A percentile compares a stretch with the other conserved stretches of the same genome.
These are phyloP conservation scores for Hydrolagus affinis DNA, from an alignment of 2,113 vertebrate genomes.

Conservation along the genomic window DNA sequence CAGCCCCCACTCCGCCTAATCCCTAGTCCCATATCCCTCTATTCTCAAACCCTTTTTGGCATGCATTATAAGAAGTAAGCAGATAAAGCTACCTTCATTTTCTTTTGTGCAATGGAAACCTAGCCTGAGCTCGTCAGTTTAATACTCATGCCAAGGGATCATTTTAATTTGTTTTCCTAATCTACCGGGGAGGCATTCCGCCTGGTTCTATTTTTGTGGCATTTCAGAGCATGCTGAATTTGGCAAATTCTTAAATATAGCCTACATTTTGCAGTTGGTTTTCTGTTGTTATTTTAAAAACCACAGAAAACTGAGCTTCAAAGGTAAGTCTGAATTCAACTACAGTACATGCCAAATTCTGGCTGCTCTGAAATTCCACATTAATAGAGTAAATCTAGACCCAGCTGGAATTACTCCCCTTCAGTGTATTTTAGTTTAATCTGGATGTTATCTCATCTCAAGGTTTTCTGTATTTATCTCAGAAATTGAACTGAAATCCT, in stretches of 20 bases:
- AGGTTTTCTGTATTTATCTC: slow-evolving; percentile 44
- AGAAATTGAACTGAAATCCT: slow-evolving; percentile 44
- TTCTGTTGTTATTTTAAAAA: too few relatives aligned
- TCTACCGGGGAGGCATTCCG: slow-evolving; percentile 35
- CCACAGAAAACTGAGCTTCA: too few relatives aligned
- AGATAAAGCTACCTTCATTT: not conserved
- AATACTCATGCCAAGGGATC: slow-evolving; percentile 42
- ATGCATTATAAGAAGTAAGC: not conserved
- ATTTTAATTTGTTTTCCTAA: slow-evolving; percentile 46
- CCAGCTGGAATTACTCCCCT: too few relatives aligned
- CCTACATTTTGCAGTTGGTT: too few relatives aligned
- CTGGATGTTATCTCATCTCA: slow-evolving; percentile 40
- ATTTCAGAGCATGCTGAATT: too few relatives aligned
- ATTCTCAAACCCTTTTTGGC: not conserved
- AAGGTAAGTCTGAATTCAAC: too few relatives aligned
- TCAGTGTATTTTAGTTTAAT: slow-evolving; percentile 40
- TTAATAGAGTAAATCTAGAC: too few relatives aligned
- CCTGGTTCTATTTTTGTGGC: too few relatives aligned
- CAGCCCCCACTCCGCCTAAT: too few relatives aligned
- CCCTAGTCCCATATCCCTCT: not conserved
- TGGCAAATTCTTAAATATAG: too few relatives aligned
- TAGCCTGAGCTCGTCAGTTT: not conserved
- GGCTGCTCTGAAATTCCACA: too few relatives aligned
- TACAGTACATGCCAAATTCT: too few relatives aligned
- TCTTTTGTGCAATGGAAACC: not conserved